Base-by-base conservation (phyloP, 2,113 vertebrate genomes). In the Prunella fulvescens region DNA sequence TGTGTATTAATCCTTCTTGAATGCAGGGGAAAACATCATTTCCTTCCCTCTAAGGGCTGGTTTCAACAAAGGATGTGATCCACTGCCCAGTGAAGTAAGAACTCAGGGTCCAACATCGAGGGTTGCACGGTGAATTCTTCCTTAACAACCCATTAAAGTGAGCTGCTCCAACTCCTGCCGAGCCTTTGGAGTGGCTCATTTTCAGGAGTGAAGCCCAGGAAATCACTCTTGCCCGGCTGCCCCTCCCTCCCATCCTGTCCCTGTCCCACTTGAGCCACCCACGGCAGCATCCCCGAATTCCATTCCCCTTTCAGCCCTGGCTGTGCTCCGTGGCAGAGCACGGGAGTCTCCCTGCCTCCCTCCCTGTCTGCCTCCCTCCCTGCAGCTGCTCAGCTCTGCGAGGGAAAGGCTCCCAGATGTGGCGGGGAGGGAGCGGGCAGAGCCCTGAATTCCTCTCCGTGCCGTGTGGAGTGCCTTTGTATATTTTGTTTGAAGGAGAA, bases 321-420 rank as follows among this genome's bases (percentile, higher is more conserved):
- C 42, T 80, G 31, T 80, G 19, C 58, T 85, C 58, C 0, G 0
- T 31, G 62, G 50, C 54, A 48, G n/a, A 71, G 19, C 60, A 50
- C 6, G 1, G 35, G 64, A 71, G 1, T 14, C 57, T 89, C 18
- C n/a, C 19, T 85, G 16, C 35, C 7, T 79, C n/a, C 25, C 33
- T 58, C 6, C 40, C 44, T 88, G 20, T 19, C 50, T 58, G 44
- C 60, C 57, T 66, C 40, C 2, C 66, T 73, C 3, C 60, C 0
- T 73, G 94, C 95, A 97, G 95, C 94, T 97, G 90, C 80, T 92
- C 64, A 10, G 95, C 80, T 95, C 86, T 95, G 92, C 14, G 19
- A 95, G 51, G 39, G 86, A 96, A 96, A 95, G 88, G 91, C 72
- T 97, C 96, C 95, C 96, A 97, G 95, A 97, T 96, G 95, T 96